These are phyloP conservation scores for Cephus rjabovi DNA, from an alignment of 2,888 invertebrate species.

Conservation along the genomic window DNA sequence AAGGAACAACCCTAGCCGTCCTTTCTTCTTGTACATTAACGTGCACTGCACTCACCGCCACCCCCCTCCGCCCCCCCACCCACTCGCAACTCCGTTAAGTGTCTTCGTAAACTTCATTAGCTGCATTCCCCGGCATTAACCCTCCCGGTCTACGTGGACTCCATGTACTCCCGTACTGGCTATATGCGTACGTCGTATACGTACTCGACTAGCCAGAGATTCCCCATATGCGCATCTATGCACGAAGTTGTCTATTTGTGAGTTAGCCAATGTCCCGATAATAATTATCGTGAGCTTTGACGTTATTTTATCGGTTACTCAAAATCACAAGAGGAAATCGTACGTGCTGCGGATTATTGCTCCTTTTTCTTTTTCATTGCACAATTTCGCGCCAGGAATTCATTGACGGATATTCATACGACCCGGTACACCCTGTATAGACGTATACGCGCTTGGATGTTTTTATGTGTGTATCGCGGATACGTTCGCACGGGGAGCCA, in stretches of 20 bases:
- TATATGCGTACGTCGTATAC: not conserved
- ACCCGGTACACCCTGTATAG: not conserved
- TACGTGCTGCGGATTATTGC: not conserved
- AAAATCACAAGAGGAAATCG: not conserved
- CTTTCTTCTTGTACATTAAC: not conserved
- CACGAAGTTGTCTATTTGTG: not conserved
- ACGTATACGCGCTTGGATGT: not conserved
- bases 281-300: not conserved
- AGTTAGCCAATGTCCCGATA: not conserved
- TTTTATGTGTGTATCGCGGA: not conserved
- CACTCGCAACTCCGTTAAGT: constrained; percentile 53
- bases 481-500: not conserved
- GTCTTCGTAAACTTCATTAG: constrained; percentile 62
- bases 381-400: not conserved
- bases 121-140: constrained; percentile 54
- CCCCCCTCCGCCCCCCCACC: too few relatives aligned
- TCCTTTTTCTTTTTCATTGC: not conserved
- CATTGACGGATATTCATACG: not conserved
- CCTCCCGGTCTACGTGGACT: constrained; percentile 27
- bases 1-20: not conserved
- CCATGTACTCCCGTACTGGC: not conserved
- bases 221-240: not conserved
- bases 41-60: not conserved
- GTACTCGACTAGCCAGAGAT: not conserved
- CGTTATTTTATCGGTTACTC: not conserved